phyloP scores from a whole-genome alignment of 1,140 invertebrate species.

The Drosophila nikananu region DNA sequence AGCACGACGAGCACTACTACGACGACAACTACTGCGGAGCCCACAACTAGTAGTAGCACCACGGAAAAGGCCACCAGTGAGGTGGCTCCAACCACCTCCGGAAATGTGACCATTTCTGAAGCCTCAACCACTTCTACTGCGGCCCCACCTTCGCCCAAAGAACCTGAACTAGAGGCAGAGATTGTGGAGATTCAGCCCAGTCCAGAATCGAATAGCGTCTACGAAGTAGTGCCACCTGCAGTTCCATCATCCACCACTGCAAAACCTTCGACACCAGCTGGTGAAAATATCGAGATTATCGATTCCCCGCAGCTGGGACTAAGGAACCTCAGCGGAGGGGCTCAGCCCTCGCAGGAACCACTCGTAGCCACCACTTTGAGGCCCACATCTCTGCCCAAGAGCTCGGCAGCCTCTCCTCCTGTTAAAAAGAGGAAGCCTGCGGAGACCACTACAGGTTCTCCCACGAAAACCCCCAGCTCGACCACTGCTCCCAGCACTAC shows the following conservation, averaged over 20 bases:
- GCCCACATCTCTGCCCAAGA: slow-evolving; percentile 14
- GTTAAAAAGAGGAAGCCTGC: slow-evolving; percentile 29
- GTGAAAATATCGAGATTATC: slow-evolving; percentile 71
- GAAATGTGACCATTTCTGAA: slow-evolving; percentile 14
- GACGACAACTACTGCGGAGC: slow-evolving; percentile 27
- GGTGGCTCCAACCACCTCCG: slow-evolving; percentile 8
- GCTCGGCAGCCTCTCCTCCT: slow-evolving; percentile 18
- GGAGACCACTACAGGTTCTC: slow-evolving; percentile 20
- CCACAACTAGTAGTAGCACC: slow-evolving; percentile 32
- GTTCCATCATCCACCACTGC: slow-evolving; percentile 3
- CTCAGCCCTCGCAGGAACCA: slow-evolving; percentile 13
- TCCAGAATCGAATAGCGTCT: slow-evolving; percentile 75
- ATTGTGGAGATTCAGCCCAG: slow-evolving; percentile 33
- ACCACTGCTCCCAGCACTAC: slow-evolving; percentile 10
- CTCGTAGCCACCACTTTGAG: slow-evolving; percentile 9
- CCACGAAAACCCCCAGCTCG: neutral
- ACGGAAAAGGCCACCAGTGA: slow-evolving; percentile 18
- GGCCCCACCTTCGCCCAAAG: slow-evolving; percentile 3
- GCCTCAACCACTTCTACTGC: slow-evolving; percentile 1
- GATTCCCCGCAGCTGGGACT: slow-evolving; percentile 66
- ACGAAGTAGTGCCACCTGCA: slow-evolving; percentile 41
- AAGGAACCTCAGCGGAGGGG: slow-evolving; percentile 45
- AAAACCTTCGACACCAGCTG: slow-evolving; percentile 14
- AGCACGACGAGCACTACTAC: slow-evolving; percentile 36
- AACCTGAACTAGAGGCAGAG: slow-evolving; percentile 11